Evolutionary conservation across 2,797 vertebrate genomes (phyloP).

Genomic region (Cheirogaleus major): DNA sequence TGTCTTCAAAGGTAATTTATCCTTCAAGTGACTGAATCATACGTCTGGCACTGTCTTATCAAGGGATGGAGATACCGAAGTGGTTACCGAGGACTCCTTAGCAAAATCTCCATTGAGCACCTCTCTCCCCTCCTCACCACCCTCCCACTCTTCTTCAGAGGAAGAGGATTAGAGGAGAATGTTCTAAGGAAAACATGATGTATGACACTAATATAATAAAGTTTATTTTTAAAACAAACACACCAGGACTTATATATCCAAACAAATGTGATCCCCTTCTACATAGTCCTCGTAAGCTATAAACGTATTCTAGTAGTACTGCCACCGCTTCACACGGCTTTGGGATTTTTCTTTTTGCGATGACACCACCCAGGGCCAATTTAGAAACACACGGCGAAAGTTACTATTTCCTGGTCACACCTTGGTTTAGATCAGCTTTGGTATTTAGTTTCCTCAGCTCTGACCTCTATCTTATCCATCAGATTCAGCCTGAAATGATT

Average conservation of each 20-base stretch:
- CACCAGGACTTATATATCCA: background rate
- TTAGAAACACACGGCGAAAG: background rate
- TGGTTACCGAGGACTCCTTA: background rate
- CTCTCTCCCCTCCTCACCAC: too few relatives aligned
- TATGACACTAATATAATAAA: background rate
- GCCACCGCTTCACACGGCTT: background rate
- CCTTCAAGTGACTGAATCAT: background rate
- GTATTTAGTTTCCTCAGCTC: background rate
- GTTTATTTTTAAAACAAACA: slow-evolving; percentile 37
- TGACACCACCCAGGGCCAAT: background rate
- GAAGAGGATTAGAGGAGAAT: background rate
- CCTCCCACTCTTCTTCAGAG: background rate
- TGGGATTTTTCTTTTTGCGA: background rate
- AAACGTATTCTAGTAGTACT: fast-evolving
- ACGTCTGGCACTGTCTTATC: background rate
- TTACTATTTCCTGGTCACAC: background rate
- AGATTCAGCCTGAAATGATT: background rate
- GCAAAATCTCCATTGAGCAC: background rate
- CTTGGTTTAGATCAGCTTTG: background rate
- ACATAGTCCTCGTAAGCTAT: background rate
- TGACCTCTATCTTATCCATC: background rate
- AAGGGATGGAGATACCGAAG: background rate
- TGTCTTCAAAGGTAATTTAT: background rate
- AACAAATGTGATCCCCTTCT: background rate
- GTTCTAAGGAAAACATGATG: slow-evolving; percentile 19